These are phyloP conservation scores for Aphis gossypii DNA, from an alignment of 1,140 invertebrate genomes.

Conservation along the genomic window DNA sequence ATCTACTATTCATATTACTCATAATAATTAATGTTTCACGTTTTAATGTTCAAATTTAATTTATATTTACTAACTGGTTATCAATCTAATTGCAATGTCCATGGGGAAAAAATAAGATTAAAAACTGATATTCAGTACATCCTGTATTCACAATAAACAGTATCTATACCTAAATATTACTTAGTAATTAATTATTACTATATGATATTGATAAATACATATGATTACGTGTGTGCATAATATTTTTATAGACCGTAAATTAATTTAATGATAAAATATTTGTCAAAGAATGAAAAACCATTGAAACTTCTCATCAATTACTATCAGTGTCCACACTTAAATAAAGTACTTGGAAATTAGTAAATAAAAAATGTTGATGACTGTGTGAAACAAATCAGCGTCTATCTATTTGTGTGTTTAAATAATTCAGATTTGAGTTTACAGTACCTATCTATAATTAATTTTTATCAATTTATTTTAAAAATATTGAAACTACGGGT, in stretches of 20 bases:
- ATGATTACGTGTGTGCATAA: neutral
- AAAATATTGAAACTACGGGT: neutral
- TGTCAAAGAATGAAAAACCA: neutral
- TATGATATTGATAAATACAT: too few relatives aligned
- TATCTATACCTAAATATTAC: neutral
- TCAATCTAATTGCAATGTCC: neutral
- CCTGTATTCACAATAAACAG: neutral
- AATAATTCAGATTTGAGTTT: neutral
- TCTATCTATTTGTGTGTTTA: neutral
- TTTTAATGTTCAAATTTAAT: neutral
- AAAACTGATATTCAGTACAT: too few relatives aligned
- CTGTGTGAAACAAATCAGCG: too few relatives aligned
- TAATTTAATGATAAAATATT: neutral
- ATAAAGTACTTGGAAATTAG: neutral
- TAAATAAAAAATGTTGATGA: neutral
- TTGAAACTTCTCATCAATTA: neutral
- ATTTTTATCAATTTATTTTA: neutral
- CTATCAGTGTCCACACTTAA: neutral
- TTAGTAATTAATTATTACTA: too few relatives aligned
- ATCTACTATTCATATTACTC: neutral
- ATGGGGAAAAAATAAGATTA: too few relatives aligned
- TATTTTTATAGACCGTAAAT: neutral
- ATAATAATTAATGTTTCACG: neutral
- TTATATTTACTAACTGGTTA: neutral
- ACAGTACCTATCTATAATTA: neutral